These are phyloP conservation scores for Reticulitermes lucifugus DNA, from an alignment of 2,888 invertebrate genomes.

Conservation along the genomic window DNA sequence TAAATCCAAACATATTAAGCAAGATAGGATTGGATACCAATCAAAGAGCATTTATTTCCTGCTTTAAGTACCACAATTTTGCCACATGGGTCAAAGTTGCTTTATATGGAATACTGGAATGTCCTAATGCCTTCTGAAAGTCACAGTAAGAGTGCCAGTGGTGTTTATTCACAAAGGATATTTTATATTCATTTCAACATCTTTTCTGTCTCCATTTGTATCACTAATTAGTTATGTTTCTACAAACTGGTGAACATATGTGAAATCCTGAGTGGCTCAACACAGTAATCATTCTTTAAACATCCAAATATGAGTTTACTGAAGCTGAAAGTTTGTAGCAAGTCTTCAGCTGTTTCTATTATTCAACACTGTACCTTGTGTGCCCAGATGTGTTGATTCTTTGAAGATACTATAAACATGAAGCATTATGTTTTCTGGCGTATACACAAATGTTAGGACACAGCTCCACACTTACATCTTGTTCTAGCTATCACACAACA, in stretches of 20 bases:
- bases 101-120: neutral
- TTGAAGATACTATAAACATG: constrained; percentile 1
- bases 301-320: neutral
- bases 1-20: neutral
- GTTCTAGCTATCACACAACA: constrained; percentile 33
- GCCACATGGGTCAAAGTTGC: neutral
- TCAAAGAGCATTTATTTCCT: constrained; percentile 15
- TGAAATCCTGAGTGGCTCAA: neutral
- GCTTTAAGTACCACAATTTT: constrained; percentile 12
- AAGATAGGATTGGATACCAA: neutral
- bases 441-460: constrained; percentile 2
- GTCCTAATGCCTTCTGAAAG: neutral
- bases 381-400: neutral
- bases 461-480: neutral
- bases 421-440: neutral
- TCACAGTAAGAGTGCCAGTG: neutral
- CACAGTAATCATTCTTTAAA: neutral
- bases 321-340: neutral
- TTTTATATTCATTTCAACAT: neutral
- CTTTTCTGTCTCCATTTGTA: neutral
- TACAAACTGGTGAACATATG: neutral
- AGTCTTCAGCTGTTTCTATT: neutral
- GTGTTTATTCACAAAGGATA: neutral
- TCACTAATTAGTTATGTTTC: neutral
- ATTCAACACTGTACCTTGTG: neutral